Base-by-base conservation (phyloP, 2,797 vertebrate species). In the Lepilemur septentrionalis region DNA sequence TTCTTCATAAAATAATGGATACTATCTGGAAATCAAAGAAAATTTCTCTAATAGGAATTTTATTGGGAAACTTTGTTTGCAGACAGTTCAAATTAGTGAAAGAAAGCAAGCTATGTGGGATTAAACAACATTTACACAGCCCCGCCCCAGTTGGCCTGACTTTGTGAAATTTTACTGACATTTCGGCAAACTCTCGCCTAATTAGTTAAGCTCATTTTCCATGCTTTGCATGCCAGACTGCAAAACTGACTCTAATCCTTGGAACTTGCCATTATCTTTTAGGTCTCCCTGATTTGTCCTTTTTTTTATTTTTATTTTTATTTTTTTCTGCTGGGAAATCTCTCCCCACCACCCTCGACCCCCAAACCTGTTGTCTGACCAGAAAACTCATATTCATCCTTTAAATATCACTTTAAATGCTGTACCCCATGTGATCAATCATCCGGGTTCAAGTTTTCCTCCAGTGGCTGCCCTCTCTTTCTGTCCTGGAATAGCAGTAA, bases 211-310 rank as follows among this genome's bases (percentile, higher is more conserved):
- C 46, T 85, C 23, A 23, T 93, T 93, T 61, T 25, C 18, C 13
- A 20, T 52, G 43, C 1, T 82, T 86, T 65, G 63, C 32, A n/a
- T 63, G 7, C 28, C 5, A 48, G 48, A 75, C 38, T 81, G 4
- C 7, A 92, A 67, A 97, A 69, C 4, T 70, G 4, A 93, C 25
- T 91, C 10, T 87, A 65, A 85, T 43, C 82, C 72, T 96, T 48
- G 17, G 55, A 67, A 78, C 5, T 43, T 52, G 4, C 22, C 50
- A 14, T 72, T 20, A 3, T 83, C 6, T 78, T 72, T 52, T 35
- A 20, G 28, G 17, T 65, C 15, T 48, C 6, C 48, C 73, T 70
- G 32, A 8, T 85, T 93, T 91, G 57, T 5, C 23, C 46, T 78
- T 65, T 38, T n/a, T 32, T 35, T 52, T 35, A 23, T 87, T 67